Percentiles rank a stretch among this genome's conserved stretches.
phyloP scores from a whole-genome alignment of 2,797 vertebrate genomes.

The Calcarius lapponicus region DNA sequence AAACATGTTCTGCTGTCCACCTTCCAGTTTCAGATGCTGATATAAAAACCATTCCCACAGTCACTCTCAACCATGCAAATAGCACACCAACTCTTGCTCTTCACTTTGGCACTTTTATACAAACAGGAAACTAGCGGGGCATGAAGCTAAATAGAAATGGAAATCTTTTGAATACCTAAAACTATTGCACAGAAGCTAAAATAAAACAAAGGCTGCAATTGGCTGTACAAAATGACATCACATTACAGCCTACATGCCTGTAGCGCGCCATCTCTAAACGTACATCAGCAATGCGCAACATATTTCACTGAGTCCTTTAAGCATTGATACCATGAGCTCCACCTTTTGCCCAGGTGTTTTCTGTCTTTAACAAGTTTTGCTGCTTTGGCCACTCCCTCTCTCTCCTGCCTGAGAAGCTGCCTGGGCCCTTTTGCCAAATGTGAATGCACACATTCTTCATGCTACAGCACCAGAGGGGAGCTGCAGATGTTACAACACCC shows the following conservation, averaged over 20 bases:
- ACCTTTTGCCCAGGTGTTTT: background rate
- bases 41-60: slow-evolving; percentile 15
- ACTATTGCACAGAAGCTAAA: background rate
- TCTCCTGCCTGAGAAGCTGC: background rate
- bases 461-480: background rate
- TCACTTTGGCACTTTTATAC: background rate
- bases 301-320: background rate
- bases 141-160: background rate
- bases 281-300: background rate
- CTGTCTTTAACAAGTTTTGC: background rate
- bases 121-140: background rate
- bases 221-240: background rate
- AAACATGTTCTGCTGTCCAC: background rate
- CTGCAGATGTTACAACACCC: background rate
- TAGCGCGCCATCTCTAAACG: background rate
- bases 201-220: background rate
- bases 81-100: background rate
- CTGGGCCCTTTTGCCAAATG: background rate
- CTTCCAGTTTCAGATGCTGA: background rate
- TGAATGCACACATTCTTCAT: rapidly evolving
- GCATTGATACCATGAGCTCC: rapidly evolving
- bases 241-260: background rate
- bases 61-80: background rate
- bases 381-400: background rate
- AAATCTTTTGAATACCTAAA: background rate